Percentiles rank a stretch among this genome's conserved stretches.
These are phyloP conservation scores for Neosilurus mollespiculum DNA, from an alignment of 2,797 vertebrate species.

Conservation along the genomic window DNA sequence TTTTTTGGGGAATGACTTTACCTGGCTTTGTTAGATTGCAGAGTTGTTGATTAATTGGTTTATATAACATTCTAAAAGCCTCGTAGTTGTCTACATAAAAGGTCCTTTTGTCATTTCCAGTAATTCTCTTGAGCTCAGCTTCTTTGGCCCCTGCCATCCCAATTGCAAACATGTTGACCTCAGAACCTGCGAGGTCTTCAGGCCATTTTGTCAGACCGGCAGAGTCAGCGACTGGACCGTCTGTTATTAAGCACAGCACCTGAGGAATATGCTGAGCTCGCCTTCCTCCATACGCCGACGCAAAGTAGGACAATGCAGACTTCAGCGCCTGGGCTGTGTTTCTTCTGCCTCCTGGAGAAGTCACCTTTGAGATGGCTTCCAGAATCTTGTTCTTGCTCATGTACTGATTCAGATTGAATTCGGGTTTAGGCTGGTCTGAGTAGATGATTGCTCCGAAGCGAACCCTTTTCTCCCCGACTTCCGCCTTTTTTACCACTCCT, in stretches of 20 bases:
- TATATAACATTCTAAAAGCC: constrained; percentile 66
- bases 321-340: constrained; percentile 72
- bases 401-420: constrained; percentile 68
- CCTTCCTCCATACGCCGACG: constrained; percentile 65
- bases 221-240: constrained; percentile 69
- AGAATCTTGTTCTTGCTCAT: constrained; percentile 60
- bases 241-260: constrained; percentile 79
- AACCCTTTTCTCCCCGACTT: constrained; percentile 68
- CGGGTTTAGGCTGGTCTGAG: constrained; percentile 47
- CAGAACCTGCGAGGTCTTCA: constrained; percentile 54
- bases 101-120: constrained; percentile 56
- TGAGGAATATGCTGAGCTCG: constrained; percentile 60
- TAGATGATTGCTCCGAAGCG: constrained; percentile 75
- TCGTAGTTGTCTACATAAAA: constrained; percentile 72
- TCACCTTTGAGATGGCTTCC: constrained; percentile 63
- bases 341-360: constrained; percentile 57
- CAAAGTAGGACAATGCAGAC: constrained; percentile 68
- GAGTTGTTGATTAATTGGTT: constrained; percentile 69
- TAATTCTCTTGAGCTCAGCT: constrained; percentile 69
- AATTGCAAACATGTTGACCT: constrained; percentile 71
- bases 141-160: constrained; percentile 67
- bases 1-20: constrained; percentile 53
- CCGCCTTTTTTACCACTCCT: constrained; percentile 71
- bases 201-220: constrained; percentile 54
- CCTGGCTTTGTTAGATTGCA: constrained; percentile 76